Evolutionary conservation across 2,113 vertebrate species (phyloP).

Genomic region (Oreochromis tanganicae): DNA sequence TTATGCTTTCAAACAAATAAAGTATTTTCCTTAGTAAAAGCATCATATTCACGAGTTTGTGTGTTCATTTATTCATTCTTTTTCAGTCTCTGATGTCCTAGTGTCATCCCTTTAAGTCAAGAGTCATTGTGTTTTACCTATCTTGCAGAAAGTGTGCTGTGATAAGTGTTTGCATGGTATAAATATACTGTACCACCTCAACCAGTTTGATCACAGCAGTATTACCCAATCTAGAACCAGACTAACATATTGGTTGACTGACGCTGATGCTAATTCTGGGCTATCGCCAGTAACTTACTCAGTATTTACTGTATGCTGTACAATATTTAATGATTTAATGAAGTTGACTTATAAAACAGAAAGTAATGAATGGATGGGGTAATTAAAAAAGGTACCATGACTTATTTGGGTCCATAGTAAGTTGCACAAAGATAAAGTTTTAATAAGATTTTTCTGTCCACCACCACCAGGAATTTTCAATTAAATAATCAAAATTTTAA

Average conservation of each 20-base stretch:
- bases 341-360: neutral
- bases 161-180: neutral
- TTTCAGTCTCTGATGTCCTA: neutral
- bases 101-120: neutral
- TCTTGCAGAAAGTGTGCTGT: neutral
- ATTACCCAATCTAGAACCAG: neutral
- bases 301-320: neutral
- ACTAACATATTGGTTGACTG: neutral
- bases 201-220: neutral
- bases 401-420: neutral
- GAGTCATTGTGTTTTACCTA: neutral
- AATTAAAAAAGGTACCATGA: neutral
- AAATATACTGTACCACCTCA: neutral
- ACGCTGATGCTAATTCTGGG: neutral
- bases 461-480: neutral
- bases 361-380: neutral
- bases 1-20: conserved; percentile 45
- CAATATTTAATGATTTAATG: neutral
- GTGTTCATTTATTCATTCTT: neutral
- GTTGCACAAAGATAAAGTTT: neutral
- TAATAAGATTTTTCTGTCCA: neutral
- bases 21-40: conserved; percentile 69
- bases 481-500: neutral
- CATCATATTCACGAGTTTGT: neutral
- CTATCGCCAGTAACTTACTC: neutral